These are phyloP conservation scores for Ladona fulva DNA, from an alignment of 1,140 invertebrate genomes.

Conservation along the genomic window DNA sequence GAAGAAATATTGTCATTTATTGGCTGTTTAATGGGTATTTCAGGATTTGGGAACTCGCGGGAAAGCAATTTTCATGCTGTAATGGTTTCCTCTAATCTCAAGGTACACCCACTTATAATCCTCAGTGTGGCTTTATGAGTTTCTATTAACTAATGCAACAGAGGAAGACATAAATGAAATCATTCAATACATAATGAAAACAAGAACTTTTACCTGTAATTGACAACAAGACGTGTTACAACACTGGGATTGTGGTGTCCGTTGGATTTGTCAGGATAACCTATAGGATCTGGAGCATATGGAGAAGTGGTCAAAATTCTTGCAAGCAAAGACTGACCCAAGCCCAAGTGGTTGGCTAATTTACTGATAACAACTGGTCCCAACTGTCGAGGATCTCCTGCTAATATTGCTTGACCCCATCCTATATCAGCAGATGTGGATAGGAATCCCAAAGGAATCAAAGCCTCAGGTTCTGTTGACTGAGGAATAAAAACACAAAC, in stretches of 20 bases:
- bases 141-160: no score
- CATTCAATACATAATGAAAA: no score
- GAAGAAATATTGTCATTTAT: no score
- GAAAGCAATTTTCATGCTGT: no score
- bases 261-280: not conserved
- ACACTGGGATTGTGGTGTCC: conserved; percentile 46
- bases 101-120: no score
- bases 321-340: conserved; percentile 60
- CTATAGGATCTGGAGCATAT: conserved; percentile 50
- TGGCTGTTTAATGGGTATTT: no score
- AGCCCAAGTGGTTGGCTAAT: conserved; percentile 50
- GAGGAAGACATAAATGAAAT: no score
- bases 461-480: conserved; percentile 1
- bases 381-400: conserved; percentile 86
- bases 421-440: conserved; percentile 30
- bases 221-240: conserved; percentile 61
- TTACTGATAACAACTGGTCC: conserved; percentile 70
- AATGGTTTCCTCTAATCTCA: no score
- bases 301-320: conserved; percentile 53
- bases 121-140: no score
- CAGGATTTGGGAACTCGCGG: no score
- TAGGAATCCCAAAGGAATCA: conserved; percentile 50
- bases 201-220: conserved; percentile 40
- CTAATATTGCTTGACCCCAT: conserved; percentile 63
- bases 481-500: not conserved